Conservation (phyloP, 2,888 invertebrate genomes). For the Stenoptilia bipunctidactyla region DNA sequence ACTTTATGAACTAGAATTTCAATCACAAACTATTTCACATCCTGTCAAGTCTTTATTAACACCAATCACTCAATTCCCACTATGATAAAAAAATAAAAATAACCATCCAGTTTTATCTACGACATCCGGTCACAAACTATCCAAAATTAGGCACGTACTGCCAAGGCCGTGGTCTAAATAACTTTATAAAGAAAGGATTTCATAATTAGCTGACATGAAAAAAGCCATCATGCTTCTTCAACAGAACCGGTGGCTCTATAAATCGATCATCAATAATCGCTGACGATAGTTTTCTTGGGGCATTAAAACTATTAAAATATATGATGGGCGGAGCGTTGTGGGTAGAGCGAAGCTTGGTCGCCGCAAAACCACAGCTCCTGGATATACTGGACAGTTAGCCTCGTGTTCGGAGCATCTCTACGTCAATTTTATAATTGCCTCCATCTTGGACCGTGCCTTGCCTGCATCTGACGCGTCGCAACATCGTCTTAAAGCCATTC, state of each 20-base stretch:
- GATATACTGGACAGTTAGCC: constrained; percentile 1
- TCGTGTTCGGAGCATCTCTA: constrained; percentile 24
- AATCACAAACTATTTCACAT: neutral
- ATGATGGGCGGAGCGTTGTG: constrained; percentile 36
- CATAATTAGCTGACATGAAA: constrained; percentile 25
- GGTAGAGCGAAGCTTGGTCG: constrained; percentile 30
- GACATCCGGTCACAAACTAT: constrained; percentile 11
- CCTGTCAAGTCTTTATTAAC: neutral
- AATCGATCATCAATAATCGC: constrained; percentile 24
- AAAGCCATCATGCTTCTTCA: constrained; percentile 12
- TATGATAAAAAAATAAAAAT: neutral
- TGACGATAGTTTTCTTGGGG: constrained; percentile 28
- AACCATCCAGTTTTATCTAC: constrained; percentile 1
- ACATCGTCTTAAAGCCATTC: too few relatives aligned
- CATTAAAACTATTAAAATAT: constrained; percentile 63
- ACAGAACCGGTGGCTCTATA: constrained; percentile 21
- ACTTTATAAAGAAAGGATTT: constrained; percentile 27
- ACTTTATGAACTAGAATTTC: neutral
- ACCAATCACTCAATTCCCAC: neutral
- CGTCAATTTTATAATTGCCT: constrained; percentile 34
- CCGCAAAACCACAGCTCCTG: constrained; percentile 65
- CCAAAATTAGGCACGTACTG: constrained; percentile 27
- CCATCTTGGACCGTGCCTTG: constrained; percentile 1
- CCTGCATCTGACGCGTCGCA: too few relatives aligned
- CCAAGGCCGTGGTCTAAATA: constrained; percentile 14